Evolutionary conservation across 2,797 vertebrate species (phyloP), one percentile per base, ranked within the genome.

Genomic region (Xyrichtys novacula): DNA sequence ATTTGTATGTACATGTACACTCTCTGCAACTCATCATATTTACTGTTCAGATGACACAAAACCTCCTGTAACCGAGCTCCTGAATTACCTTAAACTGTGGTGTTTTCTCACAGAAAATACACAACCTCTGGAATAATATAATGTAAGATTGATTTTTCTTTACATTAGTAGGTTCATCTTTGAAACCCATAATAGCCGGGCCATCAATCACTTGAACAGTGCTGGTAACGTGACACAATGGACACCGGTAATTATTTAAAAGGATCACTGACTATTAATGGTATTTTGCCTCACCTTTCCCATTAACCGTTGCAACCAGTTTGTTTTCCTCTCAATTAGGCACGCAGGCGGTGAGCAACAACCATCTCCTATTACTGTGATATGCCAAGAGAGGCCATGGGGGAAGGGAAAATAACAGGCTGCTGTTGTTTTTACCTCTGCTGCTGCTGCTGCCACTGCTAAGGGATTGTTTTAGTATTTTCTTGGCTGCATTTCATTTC

Each of bases 251-350:
- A 88, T 93, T 91, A 90, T 76, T 91, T 84, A 87, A 92, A 91
- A 91, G 76, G 81, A 88, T 88, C 72, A 74, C 80, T 75, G 74
- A 69, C 81, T 88, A 83, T 83, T 85, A 90, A 90, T 88, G 84
- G 83, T 81, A 86, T 88, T 84, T 87, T 76, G 28, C 47, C 67
- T 91, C 87, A 85, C 86, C 89, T 91, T 87, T 87, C 65, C 86
- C 85, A 90, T 93, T 92, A 92, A 88, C 86, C 86, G 71, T 81
- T 75, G 82, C 85, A 86, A 87, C 90, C 84, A 82, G 80, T 91
- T 91, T 89, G 80, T 88, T 90, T 89, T 89, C 86, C 83, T 86
- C 86, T 91, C 88, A 90, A 92, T 90, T 92, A 93, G 74, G 65
- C 81, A 85, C 48, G 64, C 81, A 83, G 70, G 76, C 82, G 43